Conservation (phyloP, 2,888 invertebrate genomes). For the Scelioninae gen. 2 region DNA sequence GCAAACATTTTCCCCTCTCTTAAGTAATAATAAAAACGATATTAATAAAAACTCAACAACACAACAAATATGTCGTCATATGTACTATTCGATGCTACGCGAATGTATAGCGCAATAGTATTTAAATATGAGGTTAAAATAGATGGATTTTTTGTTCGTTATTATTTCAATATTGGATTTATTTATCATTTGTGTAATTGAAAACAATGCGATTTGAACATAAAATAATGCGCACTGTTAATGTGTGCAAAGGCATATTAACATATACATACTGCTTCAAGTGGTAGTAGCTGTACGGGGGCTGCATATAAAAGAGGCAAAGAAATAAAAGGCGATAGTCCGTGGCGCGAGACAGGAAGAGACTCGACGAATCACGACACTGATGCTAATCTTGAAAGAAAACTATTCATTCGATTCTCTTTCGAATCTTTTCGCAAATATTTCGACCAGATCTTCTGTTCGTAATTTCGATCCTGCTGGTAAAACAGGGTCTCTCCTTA, state of each 20-base stretch:
- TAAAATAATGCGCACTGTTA: conserved; percentile 26
- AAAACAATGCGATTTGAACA: conserved; percentile 15
- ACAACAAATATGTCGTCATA: too few relatives aligned
- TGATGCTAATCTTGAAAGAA: conserved; percentile 64
- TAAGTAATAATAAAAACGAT: too few relatives aligned
- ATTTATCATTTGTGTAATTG: not conserved
- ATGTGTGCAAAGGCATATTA: conserved; percentile 31
- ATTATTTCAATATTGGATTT: not conserved
- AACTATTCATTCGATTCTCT: conserved; percentile 56
- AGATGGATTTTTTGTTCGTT: too few relatives aligned
- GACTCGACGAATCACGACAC: conserved; percentile 62
- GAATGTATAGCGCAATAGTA: too few relatives aligned
- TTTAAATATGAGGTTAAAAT: too few relatives aligned
- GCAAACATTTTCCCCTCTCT: too few relatives aligned
- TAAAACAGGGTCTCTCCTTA: conserved; percentile 14
- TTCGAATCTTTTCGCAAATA: conserved; percentile 45
- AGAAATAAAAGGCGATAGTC: conserved; percentile 63
- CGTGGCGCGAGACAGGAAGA: conserved; percentile 60
- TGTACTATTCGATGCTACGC: too few relatives aligned
- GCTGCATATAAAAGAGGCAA: conserved; percentile 64
- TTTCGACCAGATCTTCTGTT: conserved; percentile 46
- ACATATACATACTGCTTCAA: conserved; percentile 22
- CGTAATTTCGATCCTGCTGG: conserved; percentile 42
- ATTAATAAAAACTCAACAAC: too few relatives aligned
- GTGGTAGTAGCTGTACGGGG: conserved; percentile 56